Evolutionary conservation across 2,888 invertebrate genomes (phyloP).

Genomic region (Sericinus montela): DNA sequence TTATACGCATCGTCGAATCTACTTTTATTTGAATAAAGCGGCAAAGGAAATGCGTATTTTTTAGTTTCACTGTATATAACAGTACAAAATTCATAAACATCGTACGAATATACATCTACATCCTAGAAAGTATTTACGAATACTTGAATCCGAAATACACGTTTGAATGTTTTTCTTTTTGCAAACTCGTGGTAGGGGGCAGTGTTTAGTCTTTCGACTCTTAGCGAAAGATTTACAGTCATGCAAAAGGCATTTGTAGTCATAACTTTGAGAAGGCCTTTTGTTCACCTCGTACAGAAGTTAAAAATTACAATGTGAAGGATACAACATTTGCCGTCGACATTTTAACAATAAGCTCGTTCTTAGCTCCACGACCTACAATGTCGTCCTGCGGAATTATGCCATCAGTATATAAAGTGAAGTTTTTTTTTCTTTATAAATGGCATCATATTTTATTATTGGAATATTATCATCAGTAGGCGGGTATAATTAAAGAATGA

Average conservation of each 20-base stretch:
- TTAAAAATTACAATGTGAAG: constrained; percentile 15
- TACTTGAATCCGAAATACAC: background rate
- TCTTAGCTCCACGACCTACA: background rate
- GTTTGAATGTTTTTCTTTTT: constrained; percentile 4
- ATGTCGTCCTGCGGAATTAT: background rate
- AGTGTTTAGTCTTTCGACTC: constrained; percentile 10
- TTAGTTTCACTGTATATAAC: background rate
- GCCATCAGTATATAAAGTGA: constrained; percentile 1
- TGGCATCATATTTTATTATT: too few relatives aligned
- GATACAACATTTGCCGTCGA: constrained; percentile 7
- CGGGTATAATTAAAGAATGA: too few relatives aligned
- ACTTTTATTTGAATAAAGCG: background rate
- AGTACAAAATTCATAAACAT: too few relatives aligned
- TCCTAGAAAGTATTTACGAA: background rate
- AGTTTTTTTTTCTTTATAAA: too few relatives aligned
- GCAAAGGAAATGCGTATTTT: constrained; percentile 1
- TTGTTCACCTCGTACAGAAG: constrained; percentile 4
- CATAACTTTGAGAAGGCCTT: constrained; percentile 13
- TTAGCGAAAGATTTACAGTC: constrained; percentile 8
- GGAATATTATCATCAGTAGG: too few relatives aligned
- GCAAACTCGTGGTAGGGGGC: constrained; percentile 4
- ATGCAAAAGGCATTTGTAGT: constrained; percentile 14
- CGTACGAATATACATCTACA: background rate
- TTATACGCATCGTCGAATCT: constrained; percentile 1
- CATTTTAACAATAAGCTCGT: constrained; percentile 2